Percentiles rank a stretch among this genome's conserved stretches.
Conservation (phyloP, 2,888 invertebrate species). For the Tetanocera ferruginea region DNA sequence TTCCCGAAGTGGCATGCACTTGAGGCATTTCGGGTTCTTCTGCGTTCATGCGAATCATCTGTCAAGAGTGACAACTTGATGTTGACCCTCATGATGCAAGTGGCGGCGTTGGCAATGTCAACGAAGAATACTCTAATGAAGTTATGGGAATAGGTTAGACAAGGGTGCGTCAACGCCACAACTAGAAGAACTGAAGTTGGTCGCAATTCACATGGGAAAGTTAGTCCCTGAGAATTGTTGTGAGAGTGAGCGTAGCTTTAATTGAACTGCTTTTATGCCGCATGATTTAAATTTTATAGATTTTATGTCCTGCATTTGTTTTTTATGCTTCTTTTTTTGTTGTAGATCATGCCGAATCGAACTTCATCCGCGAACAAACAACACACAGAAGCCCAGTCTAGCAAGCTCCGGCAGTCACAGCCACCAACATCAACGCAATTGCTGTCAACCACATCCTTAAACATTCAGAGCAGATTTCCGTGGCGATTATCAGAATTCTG, state of each 20-base stretch:
- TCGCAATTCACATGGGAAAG: slow-evolving; percentile 39
- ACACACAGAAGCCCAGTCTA: slow-evolving; percentile 14
- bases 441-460: slow-evolving; percentile 41
- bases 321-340: slow-evolving; percentile 22
- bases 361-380: slow-evolving; percentile 46
- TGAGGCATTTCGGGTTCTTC: background rate
- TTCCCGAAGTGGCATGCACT: background rate
- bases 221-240: slow-evolving; percentile 33
- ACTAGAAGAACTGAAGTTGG: background rate
- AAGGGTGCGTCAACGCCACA: background rate
- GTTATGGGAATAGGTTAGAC: background rate
- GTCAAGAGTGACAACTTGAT: slow-evolving; percentile 21
- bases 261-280: no score
- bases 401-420: slow-evolving; percentile 4
- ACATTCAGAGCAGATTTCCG: slow-evolving; percentile 38
- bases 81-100: slow-evolving; percentile 40
- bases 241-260: background rate
- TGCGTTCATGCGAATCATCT: background rate
- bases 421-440: slow-evolving; percentile 40
- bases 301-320: background rate
- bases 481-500: slow-evolving; percentile 41
- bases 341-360: slow-evolving; percentile 54
- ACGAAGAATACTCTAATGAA: background rate
- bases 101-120: slow-evolving; percentile 23
- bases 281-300: no score